A percentile compares a stretch with the other conserved stretches of the same genome.
Conservation (phyloP, 2,888 invertebrate genomes). For the Temnothorax unifasciatus region DNA sequence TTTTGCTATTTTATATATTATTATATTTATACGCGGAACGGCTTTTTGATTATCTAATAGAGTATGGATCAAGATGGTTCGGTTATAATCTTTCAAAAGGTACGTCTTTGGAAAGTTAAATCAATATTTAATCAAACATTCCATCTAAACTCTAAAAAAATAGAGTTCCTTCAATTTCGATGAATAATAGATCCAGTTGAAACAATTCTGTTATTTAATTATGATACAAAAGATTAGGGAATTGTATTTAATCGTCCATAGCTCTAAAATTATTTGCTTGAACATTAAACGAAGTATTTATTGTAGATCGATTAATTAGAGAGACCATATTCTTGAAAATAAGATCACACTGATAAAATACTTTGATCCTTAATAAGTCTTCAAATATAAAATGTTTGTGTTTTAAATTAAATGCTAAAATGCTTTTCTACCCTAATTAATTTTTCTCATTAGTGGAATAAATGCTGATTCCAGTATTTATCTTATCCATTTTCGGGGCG, state of each 20-base stretch:
- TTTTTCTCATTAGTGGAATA: neutral
- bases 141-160: neutral
- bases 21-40: no score
- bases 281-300: neutral
- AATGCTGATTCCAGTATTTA: conserved; percentile 8
- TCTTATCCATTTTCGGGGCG: neutral
- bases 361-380: neutral
- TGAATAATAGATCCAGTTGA: neutral
- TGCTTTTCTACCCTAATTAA: conserved; percentile 1
- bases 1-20: no score
- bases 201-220: neutral
- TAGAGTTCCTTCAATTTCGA: neutral
- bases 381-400: neutral
- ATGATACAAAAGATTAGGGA: no score
- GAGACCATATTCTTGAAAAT: neutral
- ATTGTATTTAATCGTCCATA: neutral
- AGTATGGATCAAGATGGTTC: no score
- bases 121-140: neutral
- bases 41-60: no score
- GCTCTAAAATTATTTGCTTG: neutral
- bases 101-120: neutral
- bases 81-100: no score
- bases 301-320: neutral
- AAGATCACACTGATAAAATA: neutral
- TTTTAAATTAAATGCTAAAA: conserved; percentile 26